Conservation (phyloP, 1,140 invertebrate genomes). For the Lamellibrachia luymesi region DNA sequence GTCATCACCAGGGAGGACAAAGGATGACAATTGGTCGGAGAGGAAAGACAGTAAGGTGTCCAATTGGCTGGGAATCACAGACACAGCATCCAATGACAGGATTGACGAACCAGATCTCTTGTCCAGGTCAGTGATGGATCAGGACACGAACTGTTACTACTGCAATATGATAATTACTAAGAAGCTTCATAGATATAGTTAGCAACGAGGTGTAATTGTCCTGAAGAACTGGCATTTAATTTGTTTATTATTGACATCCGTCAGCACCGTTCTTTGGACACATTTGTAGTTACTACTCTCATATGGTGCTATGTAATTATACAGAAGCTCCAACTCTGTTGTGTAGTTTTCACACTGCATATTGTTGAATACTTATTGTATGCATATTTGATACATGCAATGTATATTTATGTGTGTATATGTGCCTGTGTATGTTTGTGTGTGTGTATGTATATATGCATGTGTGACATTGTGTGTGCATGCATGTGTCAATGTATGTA, state of each 20-base stretch:
- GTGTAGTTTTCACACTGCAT: no score
- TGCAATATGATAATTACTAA: background rate
- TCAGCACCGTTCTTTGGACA: background rate
- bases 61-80: background rate
- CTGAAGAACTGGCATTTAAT: background rate
- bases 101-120: background rate
- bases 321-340: no score
- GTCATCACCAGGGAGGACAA: background rate
- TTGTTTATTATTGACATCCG: background rate
- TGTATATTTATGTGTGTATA: no score
- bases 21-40: slow-evolving; percentile 8
- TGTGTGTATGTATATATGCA: slow-evolving; percentile 6
- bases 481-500: background rate
- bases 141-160: background rate
- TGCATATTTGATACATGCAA: no score
- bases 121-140: background rate
- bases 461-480: background rate
- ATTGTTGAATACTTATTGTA: no score
- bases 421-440: no score
- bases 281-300: no score
- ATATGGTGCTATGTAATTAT: no score
- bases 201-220: background rate
- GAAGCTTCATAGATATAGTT: background rate
- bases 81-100: background rate
- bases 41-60: slow-evolving; percentile 1